Evolutionary conservation across 1,140 invertebrate species (phyloP).

Genomic region (Pogonognathellus flavescens): DNA sequence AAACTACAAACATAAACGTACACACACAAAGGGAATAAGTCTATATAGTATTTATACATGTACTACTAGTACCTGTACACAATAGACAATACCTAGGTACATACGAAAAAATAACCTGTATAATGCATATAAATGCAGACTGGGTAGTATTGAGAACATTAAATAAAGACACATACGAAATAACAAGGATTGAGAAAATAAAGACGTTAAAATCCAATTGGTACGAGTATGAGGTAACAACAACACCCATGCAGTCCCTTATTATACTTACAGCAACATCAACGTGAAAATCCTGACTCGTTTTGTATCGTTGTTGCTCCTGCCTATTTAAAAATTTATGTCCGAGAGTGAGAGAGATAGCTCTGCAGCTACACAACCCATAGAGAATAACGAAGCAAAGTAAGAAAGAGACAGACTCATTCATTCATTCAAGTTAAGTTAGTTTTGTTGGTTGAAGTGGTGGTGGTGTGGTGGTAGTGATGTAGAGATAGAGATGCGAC

Average conservation of each 20-base stretch:
- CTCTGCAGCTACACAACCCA: no score
- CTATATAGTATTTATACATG: neutral
- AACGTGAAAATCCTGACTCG: conserved; percentile 31
- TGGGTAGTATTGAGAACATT: neutral
- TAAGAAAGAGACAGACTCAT: conserved; percentile 21
- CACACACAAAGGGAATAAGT: conserved; percentile 18
- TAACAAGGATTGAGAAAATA: conserved; percentile 26
- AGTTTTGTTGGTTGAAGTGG: neutral
- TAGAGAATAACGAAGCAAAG: neutral
- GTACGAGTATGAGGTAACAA: neutral
- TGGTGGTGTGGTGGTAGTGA: neutral
- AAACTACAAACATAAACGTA: conserved; percentile 51
- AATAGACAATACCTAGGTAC: neutral
- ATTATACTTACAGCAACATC: conserved; percentile 3
- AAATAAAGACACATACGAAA: neutral
- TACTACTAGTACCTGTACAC: neutral
- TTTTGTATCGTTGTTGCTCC: conserved; percentile 16
- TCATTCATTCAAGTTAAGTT: conserved; percentile 18
- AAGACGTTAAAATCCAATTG: conserved; percentile 46
- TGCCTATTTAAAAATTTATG: conserved; percentile 38
- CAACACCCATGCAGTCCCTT: conserved; percentile 28
- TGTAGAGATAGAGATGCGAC: neutral
- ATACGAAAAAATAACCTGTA: neutral
- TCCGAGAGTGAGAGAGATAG: neutral
- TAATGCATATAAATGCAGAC: neutral